Evolutionary conservation across 2,113 vertebrate species (phyloP), one percentile per base, ranked within the genome.

Genomic region (Ellobius talpinus): DNA sequence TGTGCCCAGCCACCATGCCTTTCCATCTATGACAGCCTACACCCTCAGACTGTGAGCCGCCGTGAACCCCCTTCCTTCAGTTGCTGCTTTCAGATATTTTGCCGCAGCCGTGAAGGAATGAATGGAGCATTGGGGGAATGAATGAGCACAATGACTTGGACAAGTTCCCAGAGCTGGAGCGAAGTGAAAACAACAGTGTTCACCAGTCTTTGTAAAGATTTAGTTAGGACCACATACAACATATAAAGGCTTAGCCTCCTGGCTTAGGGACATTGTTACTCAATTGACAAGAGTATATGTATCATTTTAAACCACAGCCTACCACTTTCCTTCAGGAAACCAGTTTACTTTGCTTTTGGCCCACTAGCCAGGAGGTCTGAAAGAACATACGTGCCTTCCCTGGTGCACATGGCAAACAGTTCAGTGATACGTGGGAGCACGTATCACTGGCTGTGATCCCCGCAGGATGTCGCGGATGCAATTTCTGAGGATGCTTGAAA

Each of bases 241-340:
- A 9, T 45, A 78, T 17, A 68, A 84, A 61, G 10, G 47, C 50
- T 85, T 45, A 36, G 31, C 36, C 23, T 45, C n/a, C 6, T 45
- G 61, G 45, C 61, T 91, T 91, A 50, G 0, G 11, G 65, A 91
- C 29, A 23, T 63, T 42, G 23, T n/a, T 74, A 31, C 50, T 85
- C 81, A 86, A 33, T 7, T 65, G 77, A 58, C 50, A 55, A 45
- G 52, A 58, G 76, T 58, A 26, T 17, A 42, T 23, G 3, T 89
- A 17, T 76, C 12, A 65, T 68, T 93, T 91, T 73, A 21, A 13
- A 81, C 58, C 14, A 72, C 52, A 52, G 86, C 6, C 33, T 55
- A 61, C 19, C 42, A 65, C 61, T 90, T 95, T 91, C 55, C 58
- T 92, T 74, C 45, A 73, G 33, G 19, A 90, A 90, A 79, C 33